Conservation (phyloP, 2,888 invertebrate species). For the Pseudococcus viburni region DNA sequence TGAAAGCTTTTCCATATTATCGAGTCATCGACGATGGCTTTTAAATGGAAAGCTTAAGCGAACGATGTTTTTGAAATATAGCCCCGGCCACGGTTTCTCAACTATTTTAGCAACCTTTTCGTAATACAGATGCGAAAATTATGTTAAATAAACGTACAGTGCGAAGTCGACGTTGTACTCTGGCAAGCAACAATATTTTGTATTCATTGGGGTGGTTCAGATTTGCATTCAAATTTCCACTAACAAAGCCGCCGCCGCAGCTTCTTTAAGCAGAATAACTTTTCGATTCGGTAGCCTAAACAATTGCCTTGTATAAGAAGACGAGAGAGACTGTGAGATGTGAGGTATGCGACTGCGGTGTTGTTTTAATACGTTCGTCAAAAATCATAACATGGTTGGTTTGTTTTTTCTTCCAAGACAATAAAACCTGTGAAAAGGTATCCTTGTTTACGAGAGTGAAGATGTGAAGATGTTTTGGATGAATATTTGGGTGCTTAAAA, state of each 20-base stretch:
- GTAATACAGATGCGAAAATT: slow-evolving; percentile 66
- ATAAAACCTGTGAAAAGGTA: too few species aligned
- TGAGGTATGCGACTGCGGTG: neutral
- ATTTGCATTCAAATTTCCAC: slow-evolving; percentile 62
- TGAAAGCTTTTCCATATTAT: slow-evolving; percentile 63
- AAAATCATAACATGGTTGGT: neutral
- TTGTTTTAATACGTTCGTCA: neutral
- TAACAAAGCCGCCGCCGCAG: slow-evolving; percentile 9
- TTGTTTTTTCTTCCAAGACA: neutral
- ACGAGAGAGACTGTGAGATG: neutral
- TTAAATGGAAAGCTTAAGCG: slow-evolving; percentile 62
- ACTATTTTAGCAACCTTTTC: slow-evolving; percentile 57
- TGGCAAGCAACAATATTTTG: slow-evolving; percentile 54
- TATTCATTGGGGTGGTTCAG: slow-evolving; percentile 63
- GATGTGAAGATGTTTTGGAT: too few species aligned
- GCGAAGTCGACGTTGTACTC: slow-evolving; percentile 8
- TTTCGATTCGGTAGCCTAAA: slow-evolving; percentile 49
- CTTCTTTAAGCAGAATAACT: slow-evolving; percentile 42
- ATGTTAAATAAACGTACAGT: slow-evolving; percentile 59
- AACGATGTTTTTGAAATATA: slow-evolving; percentile 48
- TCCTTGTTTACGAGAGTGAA: too few species aligned
- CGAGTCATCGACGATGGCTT: slow-evolving; percentile 59
- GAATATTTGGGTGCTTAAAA: too few species aligned
- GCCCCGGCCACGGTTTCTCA: slow-evolving; percentile 49
- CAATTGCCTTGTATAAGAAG: slow-evolving; percentile 17